Evolutionary conservation across 2,888 invertebrate genomes (phyloP).

Genomic region (Dorcus hopei): DNA sequence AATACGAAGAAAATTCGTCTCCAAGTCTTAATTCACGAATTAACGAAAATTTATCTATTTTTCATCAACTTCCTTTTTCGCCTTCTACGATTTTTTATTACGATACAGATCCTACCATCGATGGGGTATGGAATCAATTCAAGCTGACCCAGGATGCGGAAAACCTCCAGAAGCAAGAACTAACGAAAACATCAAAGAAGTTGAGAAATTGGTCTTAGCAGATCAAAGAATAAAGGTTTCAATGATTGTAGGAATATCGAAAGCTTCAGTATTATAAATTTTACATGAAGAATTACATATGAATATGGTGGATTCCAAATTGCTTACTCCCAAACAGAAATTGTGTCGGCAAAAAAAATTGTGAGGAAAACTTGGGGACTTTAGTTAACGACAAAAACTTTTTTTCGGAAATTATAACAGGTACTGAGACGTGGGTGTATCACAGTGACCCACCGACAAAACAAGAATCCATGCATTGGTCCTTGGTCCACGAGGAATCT

Average conservation of each 20-base stretch:
- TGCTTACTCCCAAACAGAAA: not conserved
- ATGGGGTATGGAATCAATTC: not conserved
- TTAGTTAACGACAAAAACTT: not conserved
- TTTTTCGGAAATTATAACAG: constrained; percentile 14
- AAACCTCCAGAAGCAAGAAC: not conserved
- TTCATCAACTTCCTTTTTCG: too few species aligned
- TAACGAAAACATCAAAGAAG: too few species aligned
- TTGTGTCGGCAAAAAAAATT: not conserved
- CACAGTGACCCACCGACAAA: constrained; percentile 15
- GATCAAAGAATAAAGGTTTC: not conserved
- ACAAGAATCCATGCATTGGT: constrained; percentile 1
- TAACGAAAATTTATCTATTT: too few species aligned
- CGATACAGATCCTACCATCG: too few species aligned
- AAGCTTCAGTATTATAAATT: not conserved
- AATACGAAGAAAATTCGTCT: too few species aligned
- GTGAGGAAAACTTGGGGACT: not conserved
- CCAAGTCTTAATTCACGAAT: too few species aligned
- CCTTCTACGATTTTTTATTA: too few species aligned
- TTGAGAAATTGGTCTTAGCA: too few species aligned
- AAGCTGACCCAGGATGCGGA: not conserved
- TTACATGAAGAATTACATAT: not conserved
- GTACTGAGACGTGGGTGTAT: constrained; percentile 30
- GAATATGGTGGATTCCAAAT: not conserved
- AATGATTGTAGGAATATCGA: not conserved
- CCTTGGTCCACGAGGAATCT: constrained; percentile 2